Conservation (phyloP, 2,113 vertebrate genomes). For the Hypomesus transpacificus region DNA sequence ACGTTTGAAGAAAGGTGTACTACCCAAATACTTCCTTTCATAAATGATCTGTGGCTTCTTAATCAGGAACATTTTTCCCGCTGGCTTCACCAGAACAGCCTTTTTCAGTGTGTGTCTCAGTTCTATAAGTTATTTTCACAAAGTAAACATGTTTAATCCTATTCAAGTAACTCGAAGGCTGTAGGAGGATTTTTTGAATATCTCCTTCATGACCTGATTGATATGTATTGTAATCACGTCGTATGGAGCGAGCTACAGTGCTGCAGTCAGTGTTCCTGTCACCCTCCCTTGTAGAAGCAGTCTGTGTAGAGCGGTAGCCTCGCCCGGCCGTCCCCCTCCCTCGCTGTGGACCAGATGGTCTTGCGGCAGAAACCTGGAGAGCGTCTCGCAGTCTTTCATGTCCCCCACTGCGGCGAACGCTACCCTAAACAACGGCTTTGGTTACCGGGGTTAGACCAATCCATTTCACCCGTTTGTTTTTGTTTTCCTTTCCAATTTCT, state of each 20-base stretch:
- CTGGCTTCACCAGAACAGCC: background rate
- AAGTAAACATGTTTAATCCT: background rate
- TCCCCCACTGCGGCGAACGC: background rate
- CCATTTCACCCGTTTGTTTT: slow-evolving; percentile 12
- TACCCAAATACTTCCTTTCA: slow-evolving; percentile 18
- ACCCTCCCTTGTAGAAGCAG: too few relatives aligned
- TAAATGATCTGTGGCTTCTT: slow-evolving; percentile 13
- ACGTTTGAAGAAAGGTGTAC: slow-evolving; percentile 5
- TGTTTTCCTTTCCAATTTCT: slow-evolving; percentile 12
- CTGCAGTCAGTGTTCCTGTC: too few relatives aligned
- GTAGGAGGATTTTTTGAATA: too few relatives aligned
- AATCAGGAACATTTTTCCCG: slow-evolving; percentile 4
- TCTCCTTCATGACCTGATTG: too few relatives aligned
- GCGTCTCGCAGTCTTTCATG: slow-evolving; percentile 12
- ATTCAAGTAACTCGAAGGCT: too few relatives aligned
- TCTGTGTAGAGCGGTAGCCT: too few relatives aligned
- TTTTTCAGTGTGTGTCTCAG: background rate
- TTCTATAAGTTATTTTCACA: background rate
- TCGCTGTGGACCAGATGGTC: slow-evolving; percentile 31
- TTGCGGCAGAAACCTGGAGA: background rate
- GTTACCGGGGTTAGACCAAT: slow-evolving; percentile 15
- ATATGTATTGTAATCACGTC: too few relatives aligned
- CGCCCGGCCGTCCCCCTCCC: too few relatives aligned
- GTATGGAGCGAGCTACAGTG: too few relatives aligned
- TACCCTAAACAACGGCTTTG: slow-evolving; percentile 23